Evolutionary conservation across 2,797 vertebrate genomes (phyloP), one percentile per base, ranked within the genome.

Genomic region (Esox masquinongy): DNA sequence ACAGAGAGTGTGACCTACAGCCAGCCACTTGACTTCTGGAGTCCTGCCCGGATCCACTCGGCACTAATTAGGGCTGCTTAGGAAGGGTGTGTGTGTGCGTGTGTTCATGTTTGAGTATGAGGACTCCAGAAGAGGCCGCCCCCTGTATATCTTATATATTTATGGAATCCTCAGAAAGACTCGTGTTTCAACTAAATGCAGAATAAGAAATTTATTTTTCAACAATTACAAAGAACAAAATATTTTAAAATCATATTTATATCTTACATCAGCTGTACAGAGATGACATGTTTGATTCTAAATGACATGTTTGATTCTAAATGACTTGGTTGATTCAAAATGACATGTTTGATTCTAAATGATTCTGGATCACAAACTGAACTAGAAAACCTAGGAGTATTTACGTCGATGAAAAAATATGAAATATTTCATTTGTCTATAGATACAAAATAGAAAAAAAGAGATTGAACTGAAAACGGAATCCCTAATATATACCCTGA

Each of bases 181-280:
- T 67, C 29, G 6, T 2, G 64, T 31, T 67, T 29, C 15, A 31
- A 6, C 31, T 29, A 43, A 77, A 83, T 80, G 81, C 83, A 88
- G 89, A 93, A 91, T 92, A 94, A 90, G 91, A 93, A 89, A 91
- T 94, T 93, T 93, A 94, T 94, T 94, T 90, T 78, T 82, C 88
- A 88, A 90, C 90, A 87, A 84, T 93, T 87, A 92, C 90, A 92
- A 93, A 93, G 90, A 92, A 88, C 83, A 90, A 91, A 91, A 93
- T 87, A 91, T 89, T 87, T 91, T 76, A 88, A 92, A 93, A 92
- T 88, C 90, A 86, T 93, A 82, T 90, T 83, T 64, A 93, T 95
- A 94, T 95, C 95, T 97, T 95, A 95, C 95, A 96, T 93, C 90
- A 90, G 93, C 96, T 97, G 96, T 98, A 98, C 96, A 97, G 92